Percentiles rank a stretch among this genome's conserved stretches.
phyloP scores from a whole-genome alignment of 1,140 invertebrate species.

The Aleiodes sp. region DNA sequence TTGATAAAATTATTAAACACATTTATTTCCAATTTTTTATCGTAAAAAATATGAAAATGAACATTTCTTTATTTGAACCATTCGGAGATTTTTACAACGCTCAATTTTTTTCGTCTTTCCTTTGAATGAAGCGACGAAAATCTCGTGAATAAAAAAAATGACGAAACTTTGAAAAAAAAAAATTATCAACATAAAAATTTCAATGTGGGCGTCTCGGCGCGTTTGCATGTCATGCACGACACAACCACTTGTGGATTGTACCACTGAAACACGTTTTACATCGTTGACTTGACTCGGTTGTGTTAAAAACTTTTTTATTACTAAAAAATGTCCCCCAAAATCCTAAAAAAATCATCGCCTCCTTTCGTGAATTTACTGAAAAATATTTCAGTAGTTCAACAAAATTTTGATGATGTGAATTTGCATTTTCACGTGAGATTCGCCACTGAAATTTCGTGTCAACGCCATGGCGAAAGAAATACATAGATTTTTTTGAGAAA shows the following conservation, averaged over 20 bases:
- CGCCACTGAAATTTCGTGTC: conserved; percentile 32
- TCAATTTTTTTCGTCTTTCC: too few species aligned
- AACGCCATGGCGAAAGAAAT: conserved; percentile 47
- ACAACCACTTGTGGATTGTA: conserved; percentile 58
- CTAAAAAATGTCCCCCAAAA: not conserved
- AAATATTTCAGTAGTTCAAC: too few species aligned
- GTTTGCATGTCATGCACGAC: conserved; percentile 27
- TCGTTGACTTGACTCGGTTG: not conserved
- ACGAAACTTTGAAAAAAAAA: not conserved
- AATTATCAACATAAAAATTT: not conserved
- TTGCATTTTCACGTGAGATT: not conserved
- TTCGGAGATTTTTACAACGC: too few species aligned
- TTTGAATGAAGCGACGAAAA: not conserved
- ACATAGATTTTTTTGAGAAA: too few species aligned
- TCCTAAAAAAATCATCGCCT: too few species aligned
- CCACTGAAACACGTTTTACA: conserved; percentile 21
- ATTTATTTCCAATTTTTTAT: too few species aligned
- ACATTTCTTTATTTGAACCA: too few species aligned
- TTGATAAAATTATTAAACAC: not conserved
- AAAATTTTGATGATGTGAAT: not conserved
- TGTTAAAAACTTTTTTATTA: not conserved
- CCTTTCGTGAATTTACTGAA: too few species aligned
- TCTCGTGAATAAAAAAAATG: not conserved
- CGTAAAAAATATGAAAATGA: too few species aligned
- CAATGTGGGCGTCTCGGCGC: conserved; percentile 15